Evolutionary conservation across 2,888 invertebrate genomes (phyloP), one percentile per base, ranked within the genome.

Genomic region (Drosophila greeni): DNA sequence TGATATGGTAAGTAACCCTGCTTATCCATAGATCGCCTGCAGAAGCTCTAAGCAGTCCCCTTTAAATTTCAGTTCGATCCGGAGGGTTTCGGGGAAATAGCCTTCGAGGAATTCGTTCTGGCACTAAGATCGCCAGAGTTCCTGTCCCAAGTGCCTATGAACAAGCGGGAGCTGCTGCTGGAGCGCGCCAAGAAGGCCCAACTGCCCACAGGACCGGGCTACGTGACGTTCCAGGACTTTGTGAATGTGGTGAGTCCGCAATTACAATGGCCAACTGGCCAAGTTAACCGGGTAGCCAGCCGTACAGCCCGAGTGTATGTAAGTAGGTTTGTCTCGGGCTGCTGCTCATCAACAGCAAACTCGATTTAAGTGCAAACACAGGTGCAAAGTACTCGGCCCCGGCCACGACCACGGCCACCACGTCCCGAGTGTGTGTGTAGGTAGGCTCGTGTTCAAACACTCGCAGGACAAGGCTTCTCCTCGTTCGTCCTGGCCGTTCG

Each of bases 1-100:
- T 87, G 96, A 96, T 89, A 93, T 94, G 91, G 95, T 95, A 88
- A 92, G 89, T 55, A 39, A 39, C 1, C 29, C 20, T 2, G 0
- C 0, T 29, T 16, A 56, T 24, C 58, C 40, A 2, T 1, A 11
- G 9, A 24, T 18, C 16, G 12, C 2, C 3, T 2, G 18, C 11
- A 5, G 8, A 33, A 36, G 18, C n/a, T 3, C 5, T 20, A n/a
- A n/a, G 6, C 5, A 24, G 6, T 12, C 6, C 2, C 9, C 20
- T 7, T 14, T 3, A 11, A 6, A 8, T 51, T 48, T 20, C 72
- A 96, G 95, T 96, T 94, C 87, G 96, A 97, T 90, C 95, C 95
- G 9, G 97, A 97, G 90, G 97, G 97, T 40, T 97, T 96, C 86
- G 97, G 97, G 11, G 96, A 97, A 90, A 96, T 97, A 84, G 95